Evolutionary conservation across 2,888 invertebrate genomes (phyloP).

Genomic region (Parascotia fuliginaria): DNA sequence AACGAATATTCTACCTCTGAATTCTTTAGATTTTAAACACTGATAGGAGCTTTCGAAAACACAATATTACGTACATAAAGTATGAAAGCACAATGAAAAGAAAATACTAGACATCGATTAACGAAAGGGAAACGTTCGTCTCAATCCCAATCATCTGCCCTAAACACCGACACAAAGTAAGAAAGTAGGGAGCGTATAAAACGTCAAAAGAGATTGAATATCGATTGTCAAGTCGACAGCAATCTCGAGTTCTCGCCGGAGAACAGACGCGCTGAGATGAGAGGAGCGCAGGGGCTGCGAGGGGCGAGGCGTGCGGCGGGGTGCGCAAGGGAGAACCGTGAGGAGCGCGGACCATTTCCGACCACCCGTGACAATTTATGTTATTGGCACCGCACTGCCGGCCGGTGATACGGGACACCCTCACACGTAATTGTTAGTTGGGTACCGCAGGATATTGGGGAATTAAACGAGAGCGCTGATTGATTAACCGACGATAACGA

Average conservation of each 20-base stretch:
- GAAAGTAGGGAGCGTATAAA: conserved; percentile 78
- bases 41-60: conserved; percentile 6
- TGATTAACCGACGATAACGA: conserved; percentile 80
- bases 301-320: conserved; percentile 30
- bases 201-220: conserved; percentile 85
- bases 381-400: conserved; percentile 78
- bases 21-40: conserved; percentile 7
- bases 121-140: conserved; percentile 61
- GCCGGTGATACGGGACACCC: conserved; percentile 74
- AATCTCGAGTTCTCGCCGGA: conserved; percentile 62
- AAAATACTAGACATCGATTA: conserved; percentile 59
- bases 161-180: conserved; percentile 80
- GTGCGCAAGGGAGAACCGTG: conserved; percentile 32
- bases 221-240: conserved; percentile 83
- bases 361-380: conserved; percentile 82
- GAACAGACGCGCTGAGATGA: conserved; percentile 43
- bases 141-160: conserved; percentile 70
- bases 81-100: conserved; percentile 48
- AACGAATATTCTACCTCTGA: conserved; percentile 12
- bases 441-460: conserved; percentile 81
- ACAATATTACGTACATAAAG: conserved; percentile 12
- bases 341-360: conserved; percentile 63
- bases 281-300: conserved; percentile 29
- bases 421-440: conserved; percentile 83
- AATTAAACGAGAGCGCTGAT: conserved; percentile 80